Evolutionary conservation across 1,140 invertebrate species (phyloP).

Genomic region (Drosophila santomea): DNA sequence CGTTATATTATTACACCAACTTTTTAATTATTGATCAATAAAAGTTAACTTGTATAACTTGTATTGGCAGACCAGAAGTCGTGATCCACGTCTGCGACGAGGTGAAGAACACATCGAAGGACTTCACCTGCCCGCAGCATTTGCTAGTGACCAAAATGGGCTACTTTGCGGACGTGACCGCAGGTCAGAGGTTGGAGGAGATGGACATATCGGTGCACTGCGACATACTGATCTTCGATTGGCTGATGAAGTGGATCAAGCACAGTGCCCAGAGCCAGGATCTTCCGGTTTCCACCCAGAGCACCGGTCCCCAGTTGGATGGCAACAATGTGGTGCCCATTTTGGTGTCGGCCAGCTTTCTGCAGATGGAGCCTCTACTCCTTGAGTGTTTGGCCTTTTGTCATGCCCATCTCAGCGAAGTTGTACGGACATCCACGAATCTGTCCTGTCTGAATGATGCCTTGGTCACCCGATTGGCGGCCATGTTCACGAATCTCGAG

Average conservation of each 20-base stretch:
- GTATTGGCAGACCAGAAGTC: slow-evolving; percentile 89
- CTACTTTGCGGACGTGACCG: slow-evolving; percentile 95
- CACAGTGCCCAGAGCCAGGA: slow-evolving; percentile 86
- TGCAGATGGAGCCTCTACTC: slow-evolving; percentile 95
- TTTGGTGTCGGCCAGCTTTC: slow-evolving; percentile 95
- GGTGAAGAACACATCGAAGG: slow-evolving; percentile 93
- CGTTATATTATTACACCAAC: too few species aligned
- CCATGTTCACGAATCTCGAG: slow-evolving; percentile 92
- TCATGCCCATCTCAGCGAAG: slow-evolving; percentile 91
- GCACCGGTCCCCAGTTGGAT: slow-evolving; percentile 89
- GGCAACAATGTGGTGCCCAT: slow-evolving; percentile 95
- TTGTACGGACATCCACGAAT: slow-evolving; percentile 91
- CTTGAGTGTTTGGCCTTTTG: slow-evolving; percentile 93
- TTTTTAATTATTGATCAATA: too few species aligned
- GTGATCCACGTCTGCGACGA: slow-evolving; percentile 95
- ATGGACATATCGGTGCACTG: slow-evolving; percentile 98
- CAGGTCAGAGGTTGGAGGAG: slow-evolving; percentile 94
- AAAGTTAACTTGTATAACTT: too few species aligned
- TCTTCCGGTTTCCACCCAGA: slow-evolving; percentile 61
- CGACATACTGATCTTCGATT: slow-evolving; percentile 96
- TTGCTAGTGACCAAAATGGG: slow-evolving; percentile 95
- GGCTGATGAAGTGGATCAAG: slow-evolving; percentile 98
- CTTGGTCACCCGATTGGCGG: slow-evolving; percentile 88
- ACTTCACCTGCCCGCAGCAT: slow-evolving; percentile 94
- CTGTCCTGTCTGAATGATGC: slow-evolving; percentile 93